Conservation (phyloP, 2,797 vertebrate species). For the Urosaurus nigricauda region DNA sequence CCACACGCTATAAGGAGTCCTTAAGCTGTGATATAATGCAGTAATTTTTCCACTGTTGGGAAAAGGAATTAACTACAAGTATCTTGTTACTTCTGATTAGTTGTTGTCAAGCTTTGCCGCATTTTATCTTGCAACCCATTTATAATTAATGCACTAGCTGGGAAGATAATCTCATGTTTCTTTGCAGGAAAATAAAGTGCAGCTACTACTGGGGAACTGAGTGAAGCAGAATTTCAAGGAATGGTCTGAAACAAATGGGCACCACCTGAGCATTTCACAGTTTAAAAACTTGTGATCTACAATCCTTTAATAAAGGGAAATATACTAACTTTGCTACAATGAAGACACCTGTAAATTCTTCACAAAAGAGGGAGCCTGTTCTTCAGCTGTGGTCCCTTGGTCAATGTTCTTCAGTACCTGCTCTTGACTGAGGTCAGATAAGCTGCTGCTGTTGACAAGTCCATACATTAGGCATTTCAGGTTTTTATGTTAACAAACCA, state of each 20-base stretch:
- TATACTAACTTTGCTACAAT: neutral
- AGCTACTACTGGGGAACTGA: neutral
- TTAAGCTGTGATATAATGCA: too few relatives aligned
- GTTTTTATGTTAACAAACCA: neutral
- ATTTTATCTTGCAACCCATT: neutral
- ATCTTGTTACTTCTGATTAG: neutral
- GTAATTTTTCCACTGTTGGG: neutral
- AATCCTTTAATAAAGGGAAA: neutral
- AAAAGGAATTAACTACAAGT: neutral
- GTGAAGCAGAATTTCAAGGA: neutral
- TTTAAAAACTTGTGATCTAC: neutral
- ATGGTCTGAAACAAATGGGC: neutral
- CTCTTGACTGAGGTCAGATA: neutral
- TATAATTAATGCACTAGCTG: neutral
- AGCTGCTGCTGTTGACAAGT: fast-evolving
- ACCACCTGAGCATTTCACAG: neutral
- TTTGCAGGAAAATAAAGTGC: neutral
- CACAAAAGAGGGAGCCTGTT: neutral
- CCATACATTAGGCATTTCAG: neutral
- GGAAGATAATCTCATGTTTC: neutral
- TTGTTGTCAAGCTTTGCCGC: neutral
- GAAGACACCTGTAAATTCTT: neutral
- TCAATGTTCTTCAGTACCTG: neutral
- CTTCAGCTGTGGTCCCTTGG: neutral
- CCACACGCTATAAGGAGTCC: too few relatives aligned